A percentile compares a stretch with the other conserved stretches of the same genome.
These are phyloP conservation scores for Musca vetustissima DNA, from an alignment of 1,140 invertebrate genomes.

Conservation along the genomic window DNA sequence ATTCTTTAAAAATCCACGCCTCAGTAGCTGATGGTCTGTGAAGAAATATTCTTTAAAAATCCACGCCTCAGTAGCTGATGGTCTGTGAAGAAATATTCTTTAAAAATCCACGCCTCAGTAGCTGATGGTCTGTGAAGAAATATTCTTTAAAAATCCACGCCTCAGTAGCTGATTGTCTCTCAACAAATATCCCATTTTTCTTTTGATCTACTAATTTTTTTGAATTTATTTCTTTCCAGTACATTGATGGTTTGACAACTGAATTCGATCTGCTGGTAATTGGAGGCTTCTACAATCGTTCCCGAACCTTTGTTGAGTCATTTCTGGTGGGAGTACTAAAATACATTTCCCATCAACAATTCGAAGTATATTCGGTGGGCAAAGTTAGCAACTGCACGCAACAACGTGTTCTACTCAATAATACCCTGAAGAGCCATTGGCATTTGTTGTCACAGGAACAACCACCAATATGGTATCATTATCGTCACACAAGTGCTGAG, in stretches of 20 bases:
- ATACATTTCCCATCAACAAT: conserved; percentile 34
- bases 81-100: too few relatives aligned
- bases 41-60: too few relatives aligned
- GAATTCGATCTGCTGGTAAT: conserved; percentile 88
- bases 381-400: conserved; percentile 42
- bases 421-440: conserved; percentile 40
- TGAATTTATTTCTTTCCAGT: conserved; percentile 59
- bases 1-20: too few relatives aligned
- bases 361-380: conserved; percentile 46
- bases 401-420: conserved; percentile 32
- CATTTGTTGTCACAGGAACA: conserved; percentile 37
- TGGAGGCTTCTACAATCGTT: conserved; percentile 82
- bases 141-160: too few relatives aligned
- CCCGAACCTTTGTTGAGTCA: conserved; percentile 70
- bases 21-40: too few relatives aligned
- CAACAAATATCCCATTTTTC: background rate
- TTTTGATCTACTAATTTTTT: background rate
- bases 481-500: conserved; percentile 42
- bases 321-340: conserved; percentile 76
- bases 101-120: too few relatives aligned
- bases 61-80: too few relatives aligned
- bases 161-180: too few relatives aligned
- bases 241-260: conserved; percentile 78
- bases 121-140: too few relatives aligned
- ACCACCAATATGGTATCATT: conserved; percentile 55